Evolutionary conservation across 2,797 vertebrate genomes (phyloP).

Genomic region (Mormyrops boulengeri): DNA sequence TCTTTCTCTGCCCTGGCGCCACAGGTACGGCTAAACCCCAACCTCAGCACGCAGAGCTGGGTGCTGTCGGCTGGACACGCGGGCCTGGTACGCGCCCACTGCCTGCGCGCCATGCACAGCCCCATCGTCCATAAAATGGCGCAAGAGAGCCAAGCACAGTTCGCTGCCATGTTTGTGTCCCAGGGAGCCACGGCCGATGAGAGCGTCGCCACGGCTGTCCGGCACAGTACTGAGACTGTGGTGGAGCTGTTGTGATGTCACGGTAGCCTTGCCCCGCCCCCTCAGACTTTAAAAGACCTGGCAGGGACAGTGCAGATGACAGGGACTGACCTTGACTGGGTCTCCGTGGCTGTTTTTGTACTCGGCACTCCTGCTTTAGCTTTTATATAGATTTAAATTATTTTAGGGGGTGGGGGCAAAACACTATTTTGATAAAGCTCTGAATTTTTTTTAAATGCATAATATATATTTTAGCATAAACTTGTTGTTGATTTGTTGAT

Average conservation of each 20-base stretch:
- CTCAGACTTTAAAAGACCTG: not conserved
- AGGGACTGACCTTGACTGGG: not conserved
- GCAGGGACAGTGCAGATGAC: not conserved
- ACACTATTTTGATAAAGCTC: not conserved
- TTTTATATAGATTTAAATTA: constrained; percentile 24
- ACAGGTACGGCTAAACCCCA: constrained; percentile 88
- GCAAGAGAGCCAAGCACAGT: constrained; percentile 55
- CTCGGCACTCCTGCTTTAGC: not conserved
- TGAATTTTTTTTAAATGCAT: constrained; percentile 11
- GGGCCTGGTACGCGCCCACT: constrained; percentile 78
- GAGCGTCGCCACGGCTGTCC: constrained; percentile 21
- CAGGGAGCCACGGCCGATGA: constrained; percentile 16
- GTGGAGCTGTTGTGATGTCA: constrained; percentile 33
- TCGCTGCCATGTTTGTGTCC: constrained; percentile 50
- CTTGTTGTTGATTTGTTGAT: not conserved
- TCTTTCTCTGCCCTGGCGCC: not conserved
- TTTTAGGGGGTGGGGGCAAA: constrained; percentile 26
- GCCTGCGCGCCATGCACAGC: constrained; percentile 61
- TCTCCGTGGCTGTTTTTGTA: not conserved
- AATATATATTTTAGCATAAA: constrained; percentile 12
- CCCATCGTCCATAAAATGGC: constrained; percentile 53
- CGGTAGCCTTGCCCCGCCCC: not conserved
- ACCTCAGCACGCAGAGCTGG: constrained; percentile 79
- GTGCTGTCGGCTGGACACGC: constrained; percentile 75
- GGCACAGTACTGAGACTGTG: constrained; percentile 31